Conservation (phyloP, 2,113 vertebrate genomes). For the Microtus oregoni region DNA sequence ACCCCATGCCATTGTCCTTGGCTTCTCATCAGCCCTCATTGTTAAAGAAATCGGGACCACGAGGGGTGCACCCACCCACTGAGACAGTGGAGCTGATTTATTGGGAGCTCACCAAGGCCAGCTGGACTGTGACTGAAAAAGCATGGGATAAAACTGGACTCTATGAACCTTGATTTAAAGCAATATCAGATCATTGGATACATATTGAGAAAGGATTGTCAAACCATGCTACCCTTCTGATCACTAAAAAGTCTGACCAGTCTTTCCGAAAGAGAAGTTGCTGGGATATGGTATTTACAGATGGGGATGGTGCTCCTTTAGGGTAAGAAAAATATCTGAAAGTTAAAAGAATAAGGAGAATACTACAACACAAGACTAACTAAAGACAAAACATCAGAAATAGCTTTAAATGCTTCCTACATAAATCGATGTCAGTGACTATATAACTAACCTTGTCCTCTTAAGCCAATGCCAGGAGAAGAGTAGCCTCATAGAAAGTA, state of each 20-base stretch:
- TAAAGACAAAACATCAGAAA: neutral
- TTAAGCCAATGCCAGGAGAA: neutral
- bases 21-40: too few species aligned
- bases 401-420: neutral
- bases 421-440: neutral
- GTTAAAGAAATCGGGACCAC: too few species aligned
- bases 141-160: too few species aligned
- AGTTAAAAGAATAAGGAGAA: neutral
- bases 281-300: neutral
- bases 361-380: neutral
- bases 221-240: neutral
- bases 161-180: too few species aligned
- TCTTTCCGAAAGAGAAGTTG: neutral
- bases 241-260: neutral
- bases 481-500: neutral
- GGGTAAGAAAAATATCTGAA: constrained; percentile 35
- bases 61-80: too few species aligned
- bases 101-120: too few species aligned
- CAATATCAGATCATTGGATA: neutral
- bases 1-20: too few species aligned
- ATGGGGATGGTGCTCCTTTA: accelerated
- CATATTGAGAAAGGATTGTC: neutral
- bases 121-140: too few species aligned
- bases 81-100: too few species aligned
- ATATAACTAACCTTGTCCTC: neutral